phyloP scores from a whole-genome alignment of 2,888 invertebrate species.

The Leptinotarsa juncta region DNA sequence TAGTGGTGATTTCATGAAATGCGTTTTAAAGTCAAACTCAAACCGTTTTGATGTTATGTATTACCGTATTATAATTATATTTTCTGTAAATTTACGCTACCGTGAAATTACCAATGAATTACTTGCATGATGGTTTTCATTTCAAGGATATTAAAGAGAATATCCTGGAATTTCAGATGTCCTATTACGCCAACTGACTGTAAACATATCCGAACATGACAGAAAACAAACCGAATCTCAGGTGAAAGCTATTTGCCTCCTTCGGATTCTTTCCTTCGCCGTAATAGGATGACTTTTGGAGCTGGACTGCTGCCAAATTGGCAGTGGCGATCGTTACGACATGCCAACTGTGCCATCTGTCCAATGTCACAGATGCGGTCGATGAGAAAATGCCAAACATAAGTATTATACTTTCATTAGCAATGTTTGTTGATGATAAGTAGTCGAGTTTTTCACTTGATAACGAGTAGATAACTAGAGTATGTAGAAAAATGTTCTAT shows the following conservation, averaged over 20 bases:
- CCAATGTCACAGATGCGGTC: constrained; percentile 23
- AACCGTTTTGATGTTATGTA: no score
- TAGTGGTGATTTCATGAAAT: no score
- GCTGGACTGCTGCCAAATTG: constrained; percentile 48
- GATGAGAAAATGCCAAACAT: constrained; percentile 10
- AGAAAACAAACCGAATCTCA: constrained; percentile 49
- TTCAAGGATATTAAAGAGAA: background rate
- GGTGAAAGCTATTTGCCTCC: constrained; percentile 45
- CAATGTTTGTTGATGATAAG: no score
- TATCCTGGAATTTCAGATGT: background rate
- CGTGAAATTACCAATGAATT: no score
- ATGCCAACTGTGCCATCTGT: constrained; percentile 36
- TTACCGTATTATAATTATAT: no score
- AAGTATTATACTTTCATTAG: background rate
- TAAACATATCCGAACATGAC: constrained; percentile 33
- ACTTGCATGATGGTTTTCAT: no score
- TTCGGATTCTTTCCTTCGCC: constrained; percentile 38
- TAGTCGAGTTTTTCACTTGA: no score
- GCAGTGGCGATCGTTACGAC: constrained; percentile 46
- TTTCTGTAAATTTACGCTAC: no score
- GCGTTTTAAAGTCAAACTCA: no score
- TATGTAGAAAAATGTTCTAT: no score
- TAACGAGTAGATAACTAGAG: no score
- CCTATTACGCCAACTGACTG: background rate
- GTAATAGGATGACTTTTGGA: constrained; percentile 49